Evolutionary conservation across 2,113 vertebrate species (phyloP), one percentile per base, ranked within the genome.

Genomic region (Copsychus sechellarum): DNA sequence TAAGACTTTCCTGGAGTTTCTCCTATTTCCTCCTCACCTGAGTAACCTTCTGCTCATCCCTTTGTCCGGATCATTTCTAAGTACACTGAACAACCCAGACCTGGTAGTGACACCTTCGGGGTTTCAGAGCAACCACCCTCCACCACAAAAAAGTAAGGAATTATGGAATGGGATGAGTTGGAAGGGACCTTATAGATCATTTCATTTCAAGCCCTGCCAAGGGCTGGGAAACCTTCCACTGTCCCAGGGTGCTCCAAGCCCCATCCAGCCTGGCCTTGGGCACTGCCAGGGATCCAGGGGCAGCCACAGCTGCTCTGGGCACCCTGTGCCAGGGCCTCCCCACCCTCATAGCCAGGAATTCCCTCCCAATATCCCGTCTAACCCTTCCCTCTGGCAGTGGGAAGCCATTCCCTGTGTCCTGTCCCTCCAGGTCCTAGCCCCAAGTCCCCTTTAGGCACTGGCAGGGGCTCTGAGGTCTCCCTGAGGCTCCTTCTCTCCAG

Each of bases 301-400:
- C 57, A 80, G 42, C 56, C 74, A 8, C 38, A 45, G 54, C 84
- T 38, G 5, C 62, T 60, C 72, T 60, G 62, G 36, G 24, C 24
- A 25, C 24, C 24, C 48, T 50, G 48, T 50, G 3, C 66, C 66
- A 65, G 50, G 17, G 18, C 23, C 31, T 81, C 0, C 0, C 14
- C 33, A 4, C 26, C 58, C 43, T 72, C 50, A 2, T 5, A 56
- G 10, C 0, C 0, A 50, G 0, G 0, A 57, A 51, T 58, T 73
- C 6, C 31, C 20, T 1, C 69, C 33, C 60, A 16, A 0, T 45
- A 8, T 66, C 53, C 23, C 60, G 6, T 3, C 45, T 0, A 43
- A 0, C 28, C 3, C 51, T 25, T 15, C 6, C 11, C 33, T 34
- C 31, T 34, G 25, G 20, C 66, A 57, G 1, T 48, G 17, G 11